phyloP scores from a whole-genome alignment of 2,797 vertebrate genomes.

The Thripadectes ignobilis region DNA sequence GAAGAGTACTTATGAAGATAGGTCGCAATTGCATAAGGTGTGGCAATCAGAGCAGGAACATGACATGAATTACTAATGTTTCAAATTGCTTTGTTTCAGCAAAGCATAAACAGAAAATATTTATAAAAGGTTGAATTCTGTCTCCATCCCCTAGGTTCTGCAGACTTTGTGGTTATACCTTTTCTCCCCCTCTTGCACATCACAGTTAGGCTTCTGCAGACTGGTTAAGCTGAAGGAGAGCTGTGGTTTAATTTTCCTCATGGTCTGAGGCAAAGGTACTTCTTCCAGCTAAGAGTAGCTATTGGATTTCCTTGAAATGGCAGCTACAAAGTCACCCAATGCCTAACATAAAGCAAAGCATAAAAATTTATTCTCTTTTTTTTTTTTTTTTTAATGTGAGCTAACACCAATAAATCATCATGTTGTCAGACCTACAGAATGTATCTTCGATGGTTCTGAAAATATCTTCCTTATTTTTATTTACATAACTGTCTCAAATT shows the following conservation, averaged over 20 bases:
- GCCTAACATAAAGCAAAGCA: background rate
- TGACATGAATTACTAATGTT: constrained; percentile 15
- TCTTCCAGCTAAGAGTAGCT: background rate
- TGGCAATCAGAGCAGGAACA: constrained; percentile 12
- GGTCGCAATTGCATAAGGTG: background rate
- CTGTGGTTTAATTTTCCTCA: constrained; percentile 10
- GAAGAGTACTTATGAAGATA: constrained; percentile 30
- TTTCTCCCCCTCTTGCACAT: background rate
- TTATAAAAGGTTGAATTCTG: background rate
- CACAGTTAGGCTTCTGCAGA: background rate
- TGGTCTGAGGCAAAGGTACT: background rate
- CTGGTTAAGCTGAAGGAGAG: background rate
- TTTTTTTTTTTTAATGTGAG: background rate
- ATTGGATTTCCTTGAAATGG: background rate
- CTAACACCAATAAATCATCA: background rate
- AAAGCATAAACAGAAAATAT: background rate
- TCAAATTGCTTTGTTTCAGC: background rate
- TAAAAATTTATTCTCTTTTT: background rate
- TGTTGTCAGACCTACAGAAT: background rate
- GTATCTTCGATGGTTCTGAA: background rate
- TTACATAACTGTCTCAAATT: background rate
- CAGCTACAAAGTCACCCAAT: background rate
- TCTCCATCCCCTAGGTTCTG: background rate
- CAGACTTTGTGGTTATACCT: background rate
- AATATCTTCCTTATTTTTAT: background rate